A percentile compares a stretch with the other conserved stretches of the same genome.
These are phyloP conservation scores for Cuculus canorus DNA, from an alignment of 2,797 vertebrate species.

Conservation along the genomic window DNA sequence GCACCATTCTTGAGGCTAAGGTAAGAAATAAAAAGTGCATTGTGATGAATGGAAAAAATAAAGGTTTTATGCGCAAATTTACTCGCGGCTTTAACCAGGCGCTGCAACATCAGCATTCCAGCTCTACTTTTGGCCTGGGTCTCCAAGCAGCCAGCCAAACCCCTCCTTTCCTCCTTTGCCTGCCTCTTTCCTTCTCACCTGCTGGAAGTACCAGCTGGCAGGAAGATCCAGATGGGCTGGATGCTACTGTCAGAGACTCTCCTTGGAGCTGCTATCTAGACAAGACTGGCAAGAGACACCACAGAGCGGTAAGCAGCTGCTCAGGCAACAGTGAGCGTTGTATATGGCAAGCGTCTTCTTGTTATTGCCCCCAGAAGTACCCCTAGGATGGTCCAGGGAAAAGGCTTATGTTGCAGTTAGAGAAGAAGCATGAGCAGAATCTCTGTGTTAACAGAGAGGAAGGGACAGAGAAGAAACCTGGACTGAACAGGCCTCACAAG, in stretches of 20 bases:
- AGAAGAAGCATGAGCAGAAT: background rate
- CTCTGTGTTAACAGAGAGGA: slow-evolving; percentile 42
- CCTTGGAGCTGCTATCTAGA: background rate
- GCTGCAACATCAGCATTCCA: slow-evolving; percentile 10
- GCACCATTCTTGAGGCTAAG: slow-evolving; percentile 80
- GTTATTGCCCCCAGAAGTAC: background rate
- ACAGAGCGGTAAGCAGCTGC: background rate
- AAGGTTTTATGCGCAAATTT: slow-evolving; percentile 27
- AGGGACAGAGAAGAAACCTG: slow-evolving; percentile 44
- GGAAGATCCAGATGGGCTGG: slow-evolving; percentile 2
- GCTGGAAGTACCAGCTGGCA: slow-evolving; percentile 3
- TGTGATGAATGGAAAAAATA: slow-evolving; percentile 78
- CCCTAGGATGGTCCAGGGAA: background rate
- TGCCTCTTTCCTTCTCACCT: slow-evolving; percentile 25
- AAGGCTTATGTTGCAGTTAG: background rate
- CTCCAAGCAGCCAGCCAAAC: background rate
- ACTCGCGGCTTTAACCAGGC: slow-evolving; percentile 2
- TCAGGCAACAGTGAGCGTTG: background rate
- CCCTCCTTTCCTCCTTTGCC: slow-evolving; percentile 28
- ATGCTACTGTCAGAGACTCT: background rate
- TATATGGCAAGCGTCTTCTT: background rate
- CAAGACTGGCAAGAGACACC: background rate
- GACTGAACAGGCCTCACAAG: background rate
- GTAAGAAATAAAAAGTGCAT: slow-evolving; percentile 83
- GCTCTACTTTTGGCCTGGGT: background rate